phyloP scores from a whole-genome alignment of 2,113 vertebrate genomes.

The Catagonus wagneri region DNA sequence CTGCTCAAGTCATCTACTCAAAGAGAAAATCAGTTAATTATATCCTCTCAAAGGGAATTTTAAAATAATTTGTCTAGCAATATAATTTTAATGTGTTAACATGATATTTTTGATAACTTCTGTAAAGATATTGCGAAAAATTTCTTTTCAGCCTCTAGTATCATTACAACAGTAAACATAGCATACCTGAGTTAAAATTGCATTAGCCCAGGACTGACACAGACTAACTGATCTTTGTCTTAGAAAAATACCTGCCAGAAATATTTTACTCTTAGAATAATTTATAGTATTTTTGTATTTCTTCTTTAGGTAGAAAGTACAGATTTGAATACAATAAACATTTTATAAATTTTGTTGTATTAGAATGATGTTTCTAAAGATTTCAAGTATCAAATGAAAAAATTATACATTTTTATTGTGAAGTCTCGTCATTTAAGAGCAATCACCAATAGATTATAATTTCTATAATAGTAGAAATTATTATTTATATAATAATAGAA shows the following conservation, averaged over 20 bases:
- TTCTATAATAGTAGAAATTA: no score
- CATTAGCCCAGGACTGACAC: not conserved
- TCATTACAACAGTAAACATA: not conserved
- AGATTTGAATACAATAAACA: slow-evolving; percentile 3
- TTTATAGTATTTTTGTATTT: slow-evolving; percentile 38
- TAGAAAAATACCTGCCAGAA: slow-evolving; percentile 50
- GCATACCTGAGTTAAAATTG: slow-evolving; percentile 24
- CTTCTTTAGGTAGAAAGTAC: not conserved
- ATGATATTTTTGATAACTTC: slow-evolving; percentile 29
- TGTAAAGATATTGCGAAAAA: not conserved
- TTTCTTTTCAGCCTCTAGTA: not conserved
- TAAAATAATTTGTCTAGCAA: slow-evolving; percentile 44
- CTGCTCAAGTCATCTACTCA: not conserved
- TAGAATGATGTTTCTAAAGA: slow-evolving; percentile 22
- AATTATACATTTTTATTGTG: not conserved
- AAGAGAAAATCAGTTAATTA: slow-evolving; percentile 36
- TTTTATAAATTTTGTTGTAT: slow-evolving; percentile 32
- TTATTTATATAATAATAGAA: no score
- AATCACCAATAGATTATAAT: slow-evolving; percentile 14
- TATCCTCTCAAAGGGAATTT: not conserved
- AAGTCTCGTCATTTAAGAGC: not conserved
- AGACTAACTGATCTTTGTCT: slow-evolving; percentile 6
- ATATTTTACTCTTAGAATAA: slow-evolving; percentile 40
- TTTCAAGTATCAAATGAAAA: slow-evolving; percentile 40
- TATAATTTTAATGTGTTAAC: slow-evolving; percentile 38